Base-by-base conservation (phyloP, 2,888 invertebrate genomes). In the Stenodema calcarata region DNA sequence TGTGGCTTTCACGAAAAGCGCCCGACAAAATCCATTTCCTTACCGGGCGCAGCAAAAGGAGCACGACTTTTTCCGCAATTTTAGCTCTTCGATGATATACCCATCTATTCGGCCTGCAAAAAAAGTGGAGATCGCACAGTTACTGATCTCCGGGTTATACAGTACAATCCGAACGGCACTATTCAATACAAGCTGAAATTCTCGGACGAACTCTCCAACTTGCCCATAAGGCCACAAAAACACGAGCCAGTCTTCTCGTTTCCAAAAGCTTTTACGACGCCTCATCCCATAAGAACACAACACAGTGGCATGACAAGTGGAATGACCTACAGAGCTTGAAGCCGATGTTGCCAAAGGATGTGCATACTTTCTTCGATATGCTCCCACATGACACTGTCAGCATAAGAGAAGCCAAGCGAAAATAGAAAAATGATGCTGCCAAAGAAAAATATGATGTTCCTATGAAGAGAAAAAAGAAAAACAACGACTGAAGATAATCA, bases 1-100 rank as follows among this genome's bases (percentile, higher is more conserved):
- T 70, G 84, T 88, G 35, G 76, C 82, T 47, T 50, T 75, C 42
- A 75, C 86, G 12, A 83, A 86, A 50, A 82, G 47, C 50, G 88
- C 88, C 14, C n/a, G 88, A 35, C 11, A 50, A 50, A 80, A 76
- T 30, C 76, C 76, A 16, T 76, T 73, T 76, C 76, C 35, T n/a
- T 30, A 76, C 42, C 76, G 76, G 3, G 76, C 76, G 7, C 9
- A 76, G 18, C 35, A 76, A 18, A 41, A 4, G 3, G n/a, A 14
- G 14, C 41, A 76, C 18, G 18, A 30, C 76, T 35, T 76, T 41
- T 7, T 76, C 14, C 6, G 18, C 6, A 7, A 76, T 76, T 30
- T 41, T n/a, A 76, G 41, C 7, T 70, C 3, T n/a, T 50, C 76
- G 18, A 76, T 76, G 76, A 76, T 76, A 4, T 76, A 76, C 41